Conservation (phyloP, 1,140 invertebrate genomes). For the Caenorhabditis latens region DNA sequence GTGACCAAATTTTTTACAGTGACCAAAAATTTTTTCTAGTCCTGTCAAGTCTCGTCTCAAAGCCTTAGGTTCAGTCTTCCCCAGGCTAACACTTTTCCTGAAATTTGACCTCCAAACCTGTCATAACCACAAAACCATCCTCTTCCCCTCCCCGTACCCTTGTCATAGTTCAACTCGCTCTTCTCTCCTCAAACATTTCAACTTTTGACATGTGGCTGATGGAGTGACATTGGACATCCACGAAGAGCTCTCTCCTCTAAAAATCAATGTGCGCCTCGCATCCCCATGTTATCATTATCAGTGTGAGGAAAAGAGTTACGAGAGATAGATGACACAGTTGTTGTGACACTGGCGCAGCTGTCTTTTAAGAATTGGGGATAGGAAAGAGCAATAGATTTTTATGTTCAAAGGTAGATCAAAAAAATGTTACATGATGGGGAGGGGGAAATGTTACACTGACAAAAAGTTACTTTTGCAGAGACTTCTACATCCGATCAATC, state of each 20-base stretch:
- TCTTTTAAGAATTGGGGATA: not conserved
- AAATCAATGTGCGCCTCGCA: not conserved
- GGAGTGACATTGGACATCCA: not conserved
- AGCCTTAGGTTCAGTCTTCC: no score
- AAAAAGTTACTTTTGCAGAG: slow-evolving; percentile 61
- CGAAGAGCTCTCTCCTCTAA: not conserved
- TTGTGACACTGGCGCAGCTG: slow-evolving; percentile 1
- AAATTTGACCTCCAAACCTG: slow-evolving; percentile 6
- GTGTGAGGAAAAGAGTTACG: not conserved
- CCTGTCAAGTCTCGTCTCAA: no score
- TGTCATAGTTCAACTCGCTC: not conserved
- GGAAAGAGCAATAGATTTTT: no score
- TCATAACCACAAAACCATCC: slow-evolving; percentile 39
- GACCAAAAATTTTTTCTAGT: no score
- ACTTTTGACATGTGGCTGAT: slow-evolving; percentile 42
- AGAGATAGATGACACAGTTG: not conserved
- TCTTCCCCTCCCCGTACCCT: slow-evolving; percentile 6
- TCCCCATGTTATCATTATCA: slow-evolving; percentile 37
- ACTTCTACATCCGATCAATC: slow-evolving; percentile 65
- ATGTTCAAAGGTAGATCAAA: not conserved
- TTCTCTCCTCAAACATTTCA: slow-evolving; percentile 52
- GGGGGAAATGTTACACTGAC: no score
- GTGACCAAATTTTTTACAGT: no score
- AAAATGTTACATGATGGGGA: no score
- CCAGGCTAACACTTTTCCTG: no score